Evolutionary conservation across 2,113 vertebrate genomes (phyloP), one percentile per base, ranked within the genome.

Genomic region (Elgaria multicarinata): DNA sequence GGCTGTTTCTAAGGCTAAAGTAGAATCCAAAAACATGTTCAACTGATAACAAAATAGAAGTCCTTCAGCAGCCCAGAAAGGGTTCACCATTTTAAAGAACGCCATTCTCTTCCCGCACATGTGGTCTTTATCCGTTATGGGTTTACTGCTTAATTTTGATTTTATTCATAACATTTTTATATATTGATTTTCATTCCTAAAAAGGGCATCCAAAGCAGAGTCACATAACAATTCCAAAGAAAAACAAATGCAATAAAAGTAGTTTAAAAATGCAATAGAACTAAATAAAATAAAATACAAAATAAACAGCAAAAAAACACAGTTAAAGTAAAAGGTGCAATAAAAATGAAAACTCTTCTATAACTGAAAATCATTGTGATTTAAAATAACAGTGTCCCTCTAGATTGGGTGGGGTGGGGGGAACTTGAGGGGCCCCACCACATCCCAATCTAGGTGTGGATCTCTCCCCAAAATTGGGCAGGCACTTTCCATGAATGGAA

Each of bases 1-100:
- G 46, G 46, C 46, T 50, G 46, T 5, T 50, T 3, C 46, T 0
- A 91, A 64, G 85, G 72, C 42, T 66, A 4, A 88, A 82, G 87
- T 89, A 33, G 33, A 72, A 72, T 72, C 66, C 92, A 14, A 94
- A 93, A 81, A 86, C 85, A 72, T 1, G 1, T 86, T 87, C 91
- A 93, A 66, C 89, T 69, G 0, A 72, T 71, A 88, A 69, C 42
- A 72, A 33, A 84, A 84, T 8, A 50, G n/a, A 82, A 82, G 26
- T 39, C 58, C 90, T 76, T n/a, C 0, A 0, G 4, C 50, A 53
- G 50, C 85, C 76, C 74, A 55, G 31, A 83, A 88, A 86, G 0
- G 0, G 28, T 42, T 9, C 0, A 62, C 78, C 92, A 78, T 79
- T 94, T 91, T 89, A 88, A 92, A 94, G 89, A 64, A 67, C 66